Evolutionary conservation across 2,888 invertebrate species (phyloP).

Genomic region (Ctenicera cuprea): DNA sequence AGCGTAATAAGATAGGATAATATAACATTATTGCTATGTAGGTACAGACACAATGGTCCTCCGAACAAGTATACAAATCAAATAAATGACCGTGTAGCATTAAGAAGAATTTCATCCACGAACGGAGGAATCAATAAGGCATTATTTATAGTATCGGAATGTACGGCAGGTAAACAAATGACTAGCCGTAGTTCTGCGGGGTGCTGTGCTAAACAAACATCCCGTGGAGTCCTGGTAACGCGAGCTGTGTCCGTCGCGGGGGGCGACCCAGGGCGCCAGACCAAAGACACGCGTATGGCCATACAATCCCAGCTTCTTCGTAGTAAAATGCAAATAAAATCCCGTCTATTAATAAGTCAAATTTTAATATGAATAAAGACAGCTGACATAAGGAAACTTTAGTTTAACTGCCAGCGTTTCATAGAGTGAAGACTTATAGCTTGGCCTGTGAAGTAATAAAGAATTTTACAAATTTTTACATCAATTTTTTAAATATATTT

Average conservation of each 20-base stretch:
- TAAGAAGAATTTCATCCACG: slow-evolving; percentile 63
- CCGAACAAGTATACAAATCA: slow-evolving; percentile 67
- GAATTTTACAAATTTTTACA: too few species aligned
- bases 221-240: slow-evolving; percentile 61
- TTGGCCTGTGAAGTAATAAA: not conserved
- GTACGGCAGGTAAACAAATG: slow-evolving; percentile 69
- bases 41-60: slow-evolving; percentile 60
- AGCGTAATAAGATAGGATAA: slow-evolving; percentile 66
- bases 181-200: slow-evolving; percentile 65
- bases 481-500: too few species aligned
- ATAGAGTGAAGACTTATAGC: slow-evolving; percentile 3
- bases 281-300: slow-evolving; percentile 45
- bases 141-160: slow-evolving; percentile 70
- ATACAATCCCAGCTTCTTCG: slow-evolving; percentile 38
- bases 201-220: slow-evolving; percentile 68
- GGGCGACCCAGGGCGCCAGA: slow-evolving; percentile 53
- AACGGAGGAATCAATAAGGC: slow-evolving; percentile 66
- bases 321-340: slow-evolving; percentile 45
- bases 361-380: slow-evolving; percentile 22
- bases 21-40: slow-evolving; percentile 67
- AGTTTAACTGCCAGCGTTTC: not conserved
- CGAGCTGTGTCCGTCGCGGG: slow-evolving; percentile 57
- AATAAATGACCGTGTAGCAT: slow-evolving; percentile 66
- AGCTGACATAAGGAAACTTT: not conserved
- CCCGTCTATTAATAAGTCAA: slow-evolving; percentile 37